phyloP scores from a whole-genome alignment of 2,797 vertebrate genomes.

The Mycteria americana region DNA sequence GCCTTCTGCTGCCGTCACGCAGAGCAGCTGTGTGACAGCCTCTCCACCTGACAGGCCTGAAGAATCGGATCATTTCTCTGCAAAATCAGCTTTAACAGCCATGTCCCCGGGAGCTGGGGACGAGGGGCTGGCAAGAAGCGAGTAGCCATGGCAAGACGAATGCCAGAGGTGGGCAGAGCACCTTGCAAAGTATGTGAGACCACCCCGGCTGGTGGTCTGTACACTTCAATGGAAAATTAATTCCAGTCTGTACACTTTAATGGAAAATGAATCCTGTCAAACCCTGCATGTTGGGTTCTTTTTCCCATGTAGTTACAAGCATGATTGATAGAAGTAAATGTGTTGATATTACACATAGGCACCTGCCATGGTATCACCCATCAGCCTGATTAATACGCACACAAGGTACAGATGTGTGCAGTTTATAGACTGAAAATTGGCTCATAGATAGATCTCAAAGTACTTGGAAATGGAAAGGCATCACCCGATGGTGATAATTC shows the following conservation, averaged over 20 bases:
- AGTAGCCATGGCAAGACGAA: neutral
- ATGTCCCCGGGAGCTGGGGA: accelerated
- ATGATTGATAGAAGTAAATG: neutral
- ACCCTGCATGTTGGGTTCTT: accelerated
- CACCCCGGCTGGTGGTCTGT: neutral
- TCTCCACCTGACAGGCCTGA: slow-evolving; percentile 8
- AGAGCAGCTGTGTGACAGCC: neutral
- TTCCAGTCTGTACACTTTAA: neutral
- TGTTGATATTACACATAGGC: neutral
- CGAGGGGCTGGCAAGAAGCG: neutral
- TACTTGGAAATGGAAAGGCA: neutral
- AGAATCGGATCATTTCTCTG: neutral
- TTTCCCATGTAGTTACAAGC: neutral
- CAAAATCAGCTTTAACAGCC: neutral
- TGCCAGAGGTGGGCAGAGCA: neutral
- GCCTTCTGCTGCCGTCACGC: neutral
- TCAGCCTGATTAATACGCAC: neutral
- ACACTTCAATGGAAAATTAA: neutral
- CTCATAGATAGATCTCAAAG: neutral
- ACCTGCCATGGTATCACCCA: neutral
- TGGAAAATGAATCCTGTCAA: neutral
- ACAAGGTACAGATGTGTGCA: neutral
- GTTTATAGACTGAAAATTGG: neutral
- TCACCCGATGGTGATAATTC: neutral
- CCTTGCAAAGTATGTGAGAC: neutral